These are phyloP conservation scores for Phasianus colchicus DNA, from an alignment of 2,113 vertebrate genomes.

Conservation along the genomic window DNA sequence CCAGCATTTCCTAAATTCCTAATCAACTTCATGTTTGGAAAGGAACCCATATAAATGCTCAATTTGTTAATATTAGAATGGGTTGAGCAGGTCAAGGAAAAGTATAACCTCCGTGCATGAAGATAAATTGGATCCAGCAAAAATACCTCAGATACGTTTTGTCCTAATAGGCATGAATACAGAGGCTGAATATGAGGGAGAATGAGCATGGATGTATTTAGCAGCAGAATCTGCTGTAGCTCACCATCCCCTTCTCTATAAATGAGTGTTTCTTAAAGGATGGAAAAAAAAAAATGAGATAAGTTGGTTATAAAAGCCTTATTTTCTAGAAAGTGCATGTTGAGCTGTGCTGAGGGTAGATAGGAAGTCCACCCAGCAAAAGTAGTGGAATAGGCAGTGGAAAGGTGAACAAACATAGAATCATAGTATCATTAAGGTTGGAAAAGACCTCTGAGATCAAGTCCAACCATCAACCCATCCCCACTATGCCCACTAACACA, in stretches of 20 bases:
- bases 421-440: too few species aligned
- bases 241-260: neutral
- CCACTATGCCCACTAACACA: too few species aligned
- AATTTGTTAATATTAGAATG: slow-evolving; percentile 38
- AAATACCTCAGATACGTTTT: slow-evolving; percentile 19
- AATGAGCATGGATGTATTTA: neutral
- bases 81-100: slow-evolving; percentile 36
- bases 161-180: neutral
- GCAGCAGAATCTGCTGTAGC: neutral
- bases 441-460: too few species aligned
- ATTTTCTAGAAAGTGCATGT: neutral
- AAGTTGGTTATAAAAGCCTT: neutral
- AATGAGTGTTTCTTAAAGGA: neutral
- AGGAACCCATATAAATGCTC: neutral
- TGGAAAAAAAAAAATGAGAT: fast-evolving
- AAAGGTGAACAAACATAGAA: neutral
- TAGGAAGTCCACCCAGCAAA: neutral
- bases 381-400: neutral
- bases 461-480: too few species aligned
- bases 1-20: slow-evolving; percentile 40
- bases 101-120: slow-evolving; percentile 17
- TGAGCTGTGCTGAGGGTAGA: neutral
- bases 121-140: slow-evolving; percentile 1
- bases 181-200: neutral
- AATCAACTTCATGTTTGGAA: slow-evolving; percentile 42